Evolutionary conservation across 2,888 invertebrate genomes (phyloP).

Genomic region (Meiosimyza platycephala): DNA sequence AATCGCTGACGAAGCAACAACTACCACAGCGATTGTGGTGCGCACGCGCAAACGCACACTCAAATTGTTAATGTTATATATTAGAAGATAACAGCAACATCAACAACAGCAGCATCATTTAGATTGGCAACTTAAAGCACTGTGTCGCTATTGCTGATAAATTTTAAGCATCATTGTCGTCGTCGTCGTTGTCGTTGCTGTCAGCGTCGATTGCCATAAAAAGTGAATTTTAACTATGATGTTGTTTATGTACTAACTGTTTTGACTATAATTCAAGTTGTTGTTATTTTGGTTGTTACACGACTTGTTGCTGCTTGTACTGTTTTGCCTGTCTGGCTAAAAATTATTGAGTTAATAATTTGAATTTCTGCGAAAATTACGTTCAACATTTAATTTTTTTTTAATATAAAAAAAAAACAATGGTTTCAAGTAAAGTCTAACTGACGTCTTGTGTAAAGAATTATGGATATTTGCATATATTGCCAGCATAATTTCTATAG

Average conservation of each 20-base stretch:
- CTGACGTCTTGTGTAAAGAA: no score
- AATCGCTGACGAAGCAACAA: constrained; percentile 33
- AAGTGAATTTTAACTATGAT: constrained; percentile 39
- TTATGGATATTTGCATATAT: no score
- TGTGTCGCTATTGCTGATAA: background rate
- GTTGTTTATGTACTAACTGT: constrained; percentile 33
- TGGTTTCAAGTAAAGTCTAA: background rate
- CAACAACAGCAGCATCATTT: constrained; percentile 2
- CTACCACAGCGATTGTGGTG: constrained; percentile 17
- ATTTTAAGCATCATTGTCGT: constrained; percentile 6
- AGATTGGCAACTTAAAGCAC: background rate
- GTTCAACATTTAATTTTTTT: constrained; percentile 18
- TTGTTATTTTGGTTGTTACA: background rate
- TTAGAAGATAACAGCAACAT: constrained; percentile 52
- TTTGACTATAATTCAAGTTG: constrained; percentile 5
- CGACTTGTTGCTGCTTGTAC: constrained; percentile 18
- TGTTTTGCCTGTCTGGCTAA: no score
- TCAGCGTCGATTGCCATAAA: constrained; percentile 33
- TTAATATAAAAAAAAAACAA: constrained; percentile 18
- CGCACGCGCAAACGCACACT: constrained; percentile 33
- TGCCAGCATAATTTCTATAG: no score
- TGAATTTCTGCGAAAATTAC: constrained; percentile 13
- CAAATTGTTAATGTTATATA: constrained; percentile 58
- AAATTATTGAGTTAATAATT: constrained; percentile 6
- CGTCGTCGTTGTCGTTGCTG: background rate